Percentiles rank a stretch among this genome's conserved stretches.
phyloP scores from a whole-genome alignment of 2,113 vertebrate genomes.

The Callospermophilus lateralis region DNA sequence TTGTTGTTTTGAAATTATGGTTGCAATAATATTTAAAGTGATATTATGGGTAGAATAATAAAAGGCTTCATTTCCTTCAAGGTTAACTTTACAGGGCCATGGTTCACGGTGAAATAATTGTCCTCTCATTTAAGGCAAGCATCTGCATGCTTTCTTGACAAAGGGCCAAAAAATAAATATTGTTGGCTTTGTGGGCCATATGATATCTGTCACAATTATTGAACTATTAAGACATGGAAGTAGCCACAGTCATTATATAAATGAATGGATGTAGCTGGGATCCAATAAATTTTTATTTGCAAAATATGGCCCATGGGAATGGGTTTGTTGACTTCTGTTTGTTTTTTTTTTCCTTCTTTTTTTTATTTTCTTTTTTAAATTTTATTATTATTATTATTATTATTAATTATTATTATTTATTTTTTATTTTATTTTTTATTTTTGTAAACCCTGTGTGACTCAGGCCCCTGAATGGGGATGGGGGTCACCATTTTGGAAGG shows the following conservation, averaged over 20 bases:
- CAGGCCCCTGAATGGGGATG: neutral
- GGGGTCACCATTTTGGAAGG: too few species aligned
- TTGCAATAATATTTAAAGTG: too few species aligned
- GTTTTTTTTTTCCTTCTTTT: neutral
- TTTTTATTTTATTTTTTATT: too few species aligned
- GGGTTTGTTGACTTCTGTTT: neutral
- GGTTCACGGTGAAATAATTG: neutral
- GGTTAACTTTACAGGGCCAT: too few species aligned
- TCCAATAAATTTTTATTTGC: constrained; percentile 11
- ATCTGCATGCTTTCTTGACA: neutral
- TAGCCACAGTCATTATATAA: neutral
- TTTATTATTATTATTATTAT: neutral
- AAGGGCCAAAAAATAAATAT: neutral
- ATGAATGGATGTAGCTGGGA: neutral
- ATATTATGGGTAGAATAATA: too few species aligned
- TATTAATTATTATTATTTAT: too few species aligned
- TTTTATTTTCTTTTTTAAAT: too few species aligned
- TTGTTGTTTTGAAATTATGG: too few species aligned
- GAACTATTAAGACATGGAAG: neutral
- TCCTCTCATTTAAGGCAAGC: neutral
- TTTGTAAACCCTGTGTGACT: neutral
- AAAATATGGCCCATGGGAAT: neutral
- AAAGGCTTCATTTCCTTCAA: too few species aligned
- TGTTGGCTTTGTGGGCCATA: neutral
- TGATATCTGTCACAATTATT: neutral